Evolutionary conservation across 2,797 vertebrate genomes (phyloP), one percentile per base, ranked within the genome.

Genomic region (Pangasius mekongensis): DNA sequence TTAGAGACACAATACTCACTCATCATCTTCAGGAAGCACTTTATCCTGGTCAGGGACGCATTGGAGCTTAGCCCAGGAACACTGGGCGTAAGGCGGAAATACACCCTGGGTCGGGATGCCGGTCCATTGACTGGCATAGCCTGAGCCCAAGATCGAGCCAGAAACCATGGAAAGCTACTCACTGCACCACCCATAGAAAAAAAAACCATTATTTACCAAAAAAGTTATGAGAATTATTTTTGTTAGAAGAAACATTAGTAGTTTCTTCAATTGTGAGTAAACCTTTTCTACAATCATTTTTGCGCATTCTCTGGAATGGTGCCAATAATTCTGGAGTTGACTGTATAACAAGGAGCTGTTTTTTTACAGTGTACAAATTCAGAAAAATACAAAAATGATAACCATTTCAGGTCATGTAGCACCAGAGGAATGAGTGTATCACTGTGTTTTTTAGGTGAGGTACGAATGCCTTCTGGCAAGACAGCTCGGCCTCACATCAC

Each of bases 401-500:
- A 60, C 5, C 11, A 39, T 14, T 5, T 81, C 36, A 18, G 56
- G 43, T 43, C 36, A 62, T 43, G 36, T 33, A 52, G 14, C 33
- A 43, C 43, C 49, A 24, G 10, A 36, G 16, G 16, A 71, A 30
- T 56, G 67, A 58, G 14, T 66, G 43, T 66, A 10, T 27, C 27
- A 54, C 20, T 87, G 62, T 83, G 4, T 83, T 71, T 9, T 81
- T 84, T 84, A 99, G 98, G 98, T 11, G 97, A 99, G 87, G 98
- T 99, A 9, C 94, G 96, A 33, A 99, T 98, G 98, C 98, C 98
- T 0, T 99, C 98, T 0, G 98, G 98, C 22, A 97, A 96, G 90
- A 97, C 95, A 0, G 97, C 97, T 0, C 90, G 92, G 3, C 98
- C 98, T 64, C 95, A 94, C 90, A 98, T 99, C 93, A 96, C 96